Conservation (phyloP, 2,888 invertebrate genomes). For the Lagria hirta region DNA sequence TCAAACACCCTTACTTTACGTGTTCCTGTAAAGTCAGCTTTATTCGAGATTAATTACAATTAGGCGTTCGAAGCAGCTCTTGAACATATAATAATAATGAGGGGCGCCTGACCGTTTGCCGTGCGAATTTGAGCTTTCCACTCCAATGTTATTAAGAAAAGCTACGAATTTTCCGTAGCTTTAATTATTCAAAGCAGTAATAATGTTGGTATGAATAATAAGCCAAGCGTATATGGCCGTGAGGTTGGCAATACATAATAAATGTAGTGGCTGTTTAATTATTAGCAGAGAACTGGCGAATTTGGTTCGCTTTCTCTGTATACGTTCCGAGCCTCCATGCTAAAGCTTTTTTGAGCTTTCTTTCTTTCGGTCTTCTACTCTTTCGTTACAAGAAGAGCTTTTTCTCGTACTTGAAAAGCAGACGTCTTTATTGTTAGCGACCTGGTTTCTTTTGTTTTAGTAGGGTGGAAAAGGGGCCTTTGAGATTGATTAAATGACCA, state of each 20-base stretch:
- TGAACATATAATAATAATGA: constrained; percentile 21
- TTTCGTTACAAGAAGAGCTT: constrained; percentile 16
- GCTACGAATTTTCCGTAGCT: constrained; percentile 33
- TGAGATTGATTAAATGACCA: too few relatives aligned
- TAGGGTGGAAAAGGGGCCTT: too few relatives aligned
- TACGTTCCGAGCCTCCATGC: too few relatives aligned
- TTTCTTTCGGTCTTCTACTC: too few relatives aligned
- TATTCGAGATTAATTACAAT: constrained; percentile 21
- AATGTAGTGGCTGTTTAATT: constrained; percentile 50
- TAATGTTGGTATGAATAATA: constrained; percentile 55
- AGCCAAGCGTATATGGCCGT: constrained; percentile 49
- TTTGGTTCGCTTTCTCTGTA: too few relatives aligned
- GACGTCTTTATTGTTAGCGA: constrained; percentile 38
- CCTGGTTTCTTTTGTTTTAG: too few relatives aligned
- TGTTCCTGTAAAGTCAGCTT: neutral
- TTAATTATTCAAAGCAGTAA: constrained; percentile 51
- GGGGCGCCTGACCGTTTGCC: constrained; percentile 12
- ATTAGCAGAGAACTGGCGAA: constrained; percentile 44
- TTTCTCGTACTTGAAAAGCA: constrained; percentile 29
- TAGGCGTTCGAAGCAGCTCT: constrained; percentile 9
- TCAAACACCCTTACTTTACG: too few relatives aligned
- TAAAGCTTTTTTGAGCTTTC: neutral
- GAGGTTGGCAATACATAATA: constrained; percentile 51
- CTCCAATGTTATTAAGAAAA: constrained; percentile 23
- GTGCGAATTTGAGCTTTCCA: constrained; percentile 22